Evolutionary conservation across 2,113 vertebrate genomes (phyloP).

Genomic region (Poicephalus meyeri): DNA sequence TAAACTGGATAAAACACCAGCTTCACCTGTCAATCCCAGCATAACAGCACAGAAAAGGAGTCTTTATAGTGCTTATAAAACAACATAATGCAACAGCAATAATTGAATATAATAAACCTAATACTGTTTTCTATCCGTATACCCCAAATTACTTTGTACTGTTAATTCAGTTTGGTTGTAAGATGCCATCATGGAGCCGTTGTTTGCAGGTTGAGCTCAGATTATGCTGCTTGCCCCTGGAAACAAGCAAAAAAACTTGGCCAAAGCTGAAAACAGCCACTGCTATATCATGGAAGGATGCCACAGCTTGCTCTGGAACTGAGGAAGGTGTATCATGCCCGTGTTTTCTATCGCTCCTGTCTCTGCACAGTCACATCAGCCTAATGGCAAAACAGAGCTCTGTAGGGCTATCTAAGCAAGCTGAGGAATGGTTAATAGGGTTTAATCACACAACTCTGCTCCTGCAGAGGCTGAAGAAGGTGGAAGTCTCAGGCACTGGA

Average conservation of each 20-base stretch:
- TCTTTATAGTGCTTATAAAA: background rate
- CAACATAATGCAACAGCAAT: background rate
- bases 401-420: background rate
- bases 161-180: background rate
- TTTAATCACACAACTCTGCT: background rate
- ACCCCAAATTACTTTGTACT: background rate
- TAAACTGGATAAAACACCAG: background rate
- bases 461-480: background rate
- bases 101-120: background rate
- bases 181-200: background rate
- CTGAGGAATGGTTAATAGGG: background rate
- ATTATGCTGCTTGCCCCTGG: background rate
- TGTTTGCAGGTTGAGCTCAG: background rate
- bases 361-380: background rate
- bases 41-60: background rate
- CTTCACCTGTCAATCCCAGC: background rate
- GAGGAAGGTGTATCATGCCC: background rate
- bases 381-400: background rate
- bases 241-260: background rate
- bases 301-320: background rate
- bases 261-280: background rate
- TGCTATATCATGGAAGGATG: background rate
- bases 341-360: background rate
- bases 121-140: background rate
- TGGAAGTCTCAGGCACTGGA: rapidly evolving